Conservation (phyloP, 2,113 vertebrate species). For the Cynocephalus volans region DNA sequence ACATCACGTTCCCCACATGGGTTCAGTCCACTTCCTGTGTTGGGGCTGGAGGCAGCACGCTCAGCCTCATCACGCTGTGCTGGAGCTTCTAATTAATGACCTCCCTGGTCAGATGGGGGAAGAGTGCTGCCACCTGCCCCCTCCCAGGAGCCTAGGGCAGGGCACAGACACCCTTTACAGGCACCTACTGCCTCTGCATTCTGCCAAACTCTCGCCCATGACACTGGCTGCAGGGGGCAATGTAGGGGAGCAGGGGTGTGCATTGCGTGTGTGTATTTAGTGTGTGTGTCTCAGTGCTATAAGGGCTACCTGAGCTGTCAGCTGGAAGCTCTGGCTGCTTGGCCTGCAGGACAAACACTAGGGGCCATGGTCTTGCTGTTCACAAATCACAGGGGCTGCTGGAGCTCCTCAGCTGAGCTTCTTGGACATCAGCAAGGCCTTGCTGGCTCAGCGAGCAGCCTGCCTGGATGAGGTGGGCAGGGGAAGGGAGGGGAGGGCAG, state of each 20-base stretch:
- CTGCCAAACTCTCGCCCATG: rapidly evolving
- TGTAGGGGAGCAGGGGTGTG: not conserved
- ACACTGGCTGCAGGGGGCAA: not conserved
- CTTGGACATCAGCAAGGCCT: not conserved
- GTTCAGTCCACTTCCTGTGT: conserved; percentile 27
- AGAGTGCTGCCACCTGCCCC: rapidly evolving
- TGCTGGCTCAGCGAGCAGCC: not conserved
- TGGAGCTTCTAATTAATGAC: not conserved
- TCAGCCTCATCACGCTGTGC: not conserved
- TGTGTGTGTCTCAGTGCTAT: not conserved
- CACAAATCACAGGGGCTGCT: not conserved
- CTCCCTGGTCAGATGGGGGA: not conserved
- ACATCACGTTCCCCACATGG: not conserved
- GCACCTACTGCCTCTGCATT: not conserved
- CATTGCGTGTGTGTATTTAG: not conserved
- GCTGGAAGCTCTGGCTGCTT: not conserved
- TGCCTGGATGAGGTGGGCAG: no score
- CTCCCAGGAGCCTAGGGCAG: not conserved
- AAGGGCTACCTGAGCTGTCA: not conserved
- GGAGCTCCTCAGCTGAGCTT: not conserved
- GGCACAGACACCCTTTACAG: not conserved
- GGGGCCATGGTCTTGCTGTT: not conserved
- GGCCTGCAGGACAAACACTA: not conserved
- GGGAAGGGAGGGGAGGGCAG: no score
- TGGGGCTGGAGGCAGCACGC: not conserved